Evolutionary conservation across 2,797 vertebrate species (phyloP).

Genomic region (Propithecus deckenii): DNA sequence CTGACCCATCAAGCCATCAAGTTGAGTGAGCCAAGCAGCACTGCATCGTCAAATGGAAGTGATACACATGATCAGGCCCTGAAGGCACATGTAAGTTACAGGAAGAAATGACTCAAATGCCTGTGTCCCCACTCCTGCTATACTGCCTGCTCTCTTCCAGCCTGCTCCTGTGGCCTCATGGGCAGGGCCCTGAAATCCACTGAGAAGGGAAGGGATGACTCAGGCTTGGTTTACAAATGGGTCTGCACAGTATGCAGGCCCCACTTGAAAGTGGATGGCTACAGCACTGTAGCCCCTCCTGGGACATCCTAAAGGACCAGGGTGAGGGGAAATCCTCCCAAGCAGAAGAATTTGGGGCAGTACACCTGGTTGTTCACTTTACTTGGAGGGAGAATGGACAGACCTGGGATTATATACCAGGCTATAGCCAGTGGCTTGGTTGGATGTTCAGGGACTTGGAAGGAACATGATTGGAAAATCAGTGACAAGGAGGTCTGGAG

Average conservation of each 20-base stretch:
- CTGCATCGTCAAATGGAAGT: not conserved
- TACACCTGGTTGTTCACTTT: not conserved
- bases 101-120: not conserved
- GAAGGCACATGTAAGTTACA: not conserved
- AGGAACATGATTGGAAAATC: not conserved
- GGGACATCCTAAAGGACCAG: not conserved
- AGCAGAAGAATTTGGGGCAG: not conserved
- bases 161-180: not conserved
- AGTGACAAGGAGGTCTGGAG: not conserved
- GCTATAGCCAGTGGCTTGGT: not conserved
- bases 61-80: not conserved
- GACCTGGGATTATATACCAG: not conserved
- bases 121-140: not conserved
- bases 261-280: not conserved
- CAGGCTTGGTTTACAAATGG: not conserved
- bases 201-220: not conserved
- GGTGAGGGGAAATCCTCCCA: not conserved
- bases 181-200: not conserved
- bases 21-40: not conserved
- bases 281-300: not conserved
- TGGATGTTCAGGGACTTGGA: not conserved
- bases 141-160: not conserved
- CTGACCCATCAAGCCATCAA: not conserved
- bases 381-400: not conserved
- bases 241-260: accelerated